phyloP scores from a whole-genome alignment of 2,797 vertebrate species.

The Astyanax mexicanus region DNA sequence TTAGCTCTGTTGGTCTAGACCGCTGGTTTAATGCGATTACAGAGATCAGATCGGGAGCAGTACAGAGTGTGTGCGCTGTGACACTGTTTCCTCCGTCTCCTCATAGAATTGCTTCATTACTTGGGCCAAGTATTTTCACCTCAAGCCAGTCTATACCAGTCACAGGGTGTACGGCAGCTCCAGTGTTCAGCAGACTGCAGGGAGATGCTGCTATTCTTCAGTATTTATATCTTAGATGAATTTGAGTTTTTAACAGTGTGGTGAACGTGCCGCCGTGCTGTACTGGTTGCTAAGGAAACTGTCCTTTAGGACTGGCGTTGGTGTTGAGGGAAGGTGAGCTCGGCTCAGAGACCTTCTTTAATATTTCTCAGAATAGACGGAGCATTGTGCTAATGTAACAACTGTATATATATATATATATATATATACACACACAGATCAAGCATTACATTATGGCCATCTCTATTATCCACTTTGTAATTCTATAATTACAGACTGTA shows the following conservation, averaged over 20 bases:
- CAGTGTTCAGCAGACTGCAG: conserved; percentile 37
- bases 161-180: conserved; percentile 21
- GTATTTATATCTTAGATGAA: conserved; percentile 45
- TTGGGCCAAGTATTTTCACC: neutral
- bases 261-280: conserved; percentile 41
- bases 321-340: conserved; percentile 53
- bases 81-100: conserved; percentile 4
- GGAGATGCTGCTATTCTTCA: conserved; percentile 26
- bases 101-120: neutral
- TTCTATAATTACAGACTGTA: too few relatives aligned
- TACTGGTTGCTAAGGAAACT: conserved; percentile 54
- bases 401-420: too few relatives aligned
- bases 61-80: conserved; percentile 23
- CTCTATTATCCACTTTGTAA: too few relatives aligned
- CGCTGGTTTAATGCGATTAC: conserved; percentile 54
- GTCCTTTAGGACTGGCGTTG: conserved; percentile 49
- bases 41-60: conserved; percentile 42
- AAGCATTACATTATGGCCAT: too few relatives aligned
- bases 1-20: conserved; percentile 50
- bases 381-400: neutral
- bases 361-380: conserved; percentile 32
- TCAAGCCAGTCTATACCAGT: conserved; percentile 5
- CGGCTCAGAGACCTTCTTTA: conserved; percentile 31
- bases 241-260: conserved; percentile 36
- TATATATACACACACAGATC: too few relatives aligned